Base-by-base conservation (phyloP, 2,113 vertebrate species). In the Hipposideros armiger region DNA sequence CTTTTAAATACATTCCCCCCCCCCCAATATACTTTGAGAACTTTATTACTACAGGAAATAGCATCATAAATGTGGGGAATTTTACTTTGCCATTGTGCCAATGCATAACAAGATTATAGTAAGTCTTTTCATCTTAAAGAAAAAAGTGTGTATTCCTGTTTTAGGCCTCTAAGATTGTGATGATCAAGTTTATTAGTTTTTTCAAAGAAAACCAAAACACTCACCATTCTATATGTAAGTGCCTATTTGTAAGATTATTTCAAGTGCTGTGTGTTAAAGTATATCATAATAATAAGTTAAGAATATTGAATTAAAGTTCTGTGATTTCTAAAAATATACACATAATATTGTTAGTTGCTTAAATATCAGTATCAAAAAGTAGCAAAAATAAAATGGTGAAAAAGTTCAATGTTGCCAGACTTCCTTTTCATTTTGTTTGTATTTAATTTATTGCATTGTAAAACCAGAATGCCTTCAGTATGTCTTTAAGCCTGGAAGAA, bases 401-500 rank as follows among this genome's bases (percentile, higher is more conserved):
- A 85, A 97, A 95, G 32, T 87, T 90, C 64, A 92, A 78, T 88
- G 40, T 97, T 90, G 70, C 42, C 72, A 80, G n/a, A 78, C 22
- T 72, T 92, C 28, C 22, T 93, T 94, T 96, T 97, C 54, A 64
- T 95, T 82, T 81, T 4, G n/a, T 92, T 91, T 93, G 45, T 93
- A 69, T 81, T 93, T 96, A 86, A 76, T 93, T 96, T 91, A 9
- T 93, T 91, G 69, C 96, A 50, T 92, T 50, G 78, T 83, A 77
- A 94, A 91, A 89, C 47, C 32, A 91, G 32, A 97, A 86, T 97
- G 73, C 74, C 70, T 94, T 97, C 56, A 85, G 32, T 93, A 96
- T 96, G 20, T 20, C 93, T 97, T 98, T 95, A 97, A 97, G 93
- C 70, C 74, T 70, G 83, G 81, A 24, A 95, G 77, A 96, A 96